Evolutionary conservation across 2,888 invertebrate species (phyloP).

Genomic region (Chrysopilus asiliformis): DNA sequence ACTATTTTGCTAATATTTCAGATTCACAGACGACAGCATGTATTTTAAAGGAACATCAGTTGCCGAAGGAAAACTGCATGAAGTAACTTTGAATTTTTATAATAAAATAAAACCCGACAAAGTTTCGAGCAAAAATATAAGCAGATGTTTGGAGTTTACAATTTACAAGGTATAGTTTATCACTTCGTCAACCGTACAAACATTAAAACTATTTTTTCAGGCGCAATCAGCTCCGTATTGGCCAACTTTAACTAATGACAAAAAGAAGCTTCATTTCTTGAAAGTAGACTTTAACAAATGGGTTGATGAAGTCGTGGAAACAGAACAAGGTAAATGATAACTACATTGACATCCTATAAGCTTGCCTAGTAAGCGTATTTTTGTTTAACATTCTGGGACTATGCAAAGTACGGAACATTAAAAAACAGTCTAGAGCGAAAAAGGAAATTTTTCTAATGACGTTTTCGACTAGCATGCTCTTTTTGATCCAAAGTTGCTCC

Average conservation of each 20-base stretch:
- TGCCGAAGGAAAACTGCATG: conserved; percentile 71
- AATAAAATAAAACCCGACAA: conserved; percentile 72
- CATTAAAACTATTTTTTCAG: conserved; percentile 24
- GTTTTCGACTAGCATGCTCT: no score
- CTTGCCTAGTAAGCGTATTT: no score
- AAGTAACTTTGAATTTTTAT: conserved; percentile 74
- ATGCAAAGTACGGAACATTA: no score
- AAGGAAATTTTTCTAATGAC: conserved; percentile 6
- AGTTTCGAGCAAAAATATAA: conserved; percentile 56
- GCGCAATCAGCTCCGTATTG: conserved; percentile 64
- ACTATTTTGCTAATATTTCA: conserved; percentile 18
- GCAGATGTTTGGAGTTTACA: conserved; percentile 60
- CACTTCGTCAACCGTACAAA: neutral
- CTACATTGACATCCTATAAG: conserved; percentile 17
- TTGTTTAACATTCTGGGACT: no score
- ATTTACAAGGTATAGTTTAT: conserved; percentile 42
- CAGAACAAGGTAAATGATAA: conserved; percentile 48
- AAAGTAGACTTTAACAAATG: conserved; percentile 97
- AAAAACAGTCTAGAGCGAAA: no score
- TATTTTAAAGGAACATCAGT: conserved; percentile 78
- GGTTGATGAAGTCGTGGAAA: conserved; percentile 92
- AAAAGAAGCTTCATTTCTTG: conserved; percentile 85
- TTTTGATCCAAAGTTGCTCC: no score
- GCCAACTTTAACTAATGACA: conserved; percentile 76
- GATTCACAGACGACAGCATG: conserved; percentile 58